Evolutionary conservation across 2,797 vertebrate species (phyloP).

Genomic region (Gobionotothen gibberifrons): DNA sequence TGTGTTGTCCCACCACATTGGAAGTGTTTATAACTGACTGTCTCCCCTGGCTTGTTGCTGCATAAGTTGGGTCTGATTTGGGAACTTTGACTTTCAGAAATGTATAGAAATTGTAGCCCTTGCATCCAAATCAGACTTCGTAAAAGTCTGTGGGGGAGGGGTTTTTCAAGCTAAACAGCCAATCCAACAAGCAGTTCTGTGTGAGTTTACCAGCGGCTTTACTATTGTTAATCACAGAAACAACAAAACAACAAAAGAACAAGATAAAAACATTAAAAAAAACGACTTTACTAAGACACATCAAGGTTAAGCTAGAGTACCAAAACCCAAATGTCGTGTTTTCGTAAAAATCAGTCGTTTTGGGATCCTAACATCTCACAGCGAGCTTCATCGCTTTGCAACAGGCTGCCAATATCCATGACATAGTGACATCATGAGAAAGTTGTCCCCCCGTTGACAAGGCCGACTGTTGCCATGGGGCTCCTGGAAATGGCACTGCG

Average conservation of each 20-base stretch:
- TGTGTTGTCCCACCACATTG: background rate
- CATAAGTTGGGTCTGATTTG: too few relatives aligned
- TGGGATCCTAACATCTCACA: slow-evolving; percentile 18
- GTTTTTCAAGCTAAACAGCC: fast-evolving
- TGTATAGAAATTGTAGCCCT: background rate
- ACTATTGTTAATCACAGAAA: background rate
- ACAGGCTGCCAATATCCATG: slow-evolving; percentile 39
- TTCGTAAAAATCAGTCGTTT: slow-evolving; percentile 11
- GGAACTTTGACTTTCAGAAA: background rate
- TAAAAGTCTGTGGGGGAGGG: background rate
- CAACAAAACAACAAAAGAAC: background rate
- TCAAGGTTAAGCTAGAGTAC: slow-evolving; percentile 8
- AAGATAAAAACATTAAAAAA: background rate
- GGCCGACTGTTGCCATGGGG: slow-evolving; percentile 81
- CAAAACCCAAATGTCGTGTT: slow-evolving; percentile 9
- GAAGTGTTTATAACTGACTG: background rate
- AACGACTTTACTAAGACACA: background rate
- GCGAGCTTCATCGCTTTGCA: slow-evolving; percentile 26
- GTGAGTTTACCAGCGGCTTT: background rate
- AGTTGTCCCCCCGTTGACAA: slow-evolving; percentile 75
- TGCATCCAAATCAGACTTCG: background rate
- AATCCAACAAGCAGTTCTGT: background rate
- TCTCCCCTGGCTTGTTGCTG: too few relatives aligned
- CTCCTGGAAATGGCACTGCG: slow-evolving; percentile 71
- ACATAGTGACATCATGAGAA: slow-evolving; percentile 86